phyloP scores from a whole-genome alignment of 2,113 vertebrate species.

The Colinus virginianus region DNA sequence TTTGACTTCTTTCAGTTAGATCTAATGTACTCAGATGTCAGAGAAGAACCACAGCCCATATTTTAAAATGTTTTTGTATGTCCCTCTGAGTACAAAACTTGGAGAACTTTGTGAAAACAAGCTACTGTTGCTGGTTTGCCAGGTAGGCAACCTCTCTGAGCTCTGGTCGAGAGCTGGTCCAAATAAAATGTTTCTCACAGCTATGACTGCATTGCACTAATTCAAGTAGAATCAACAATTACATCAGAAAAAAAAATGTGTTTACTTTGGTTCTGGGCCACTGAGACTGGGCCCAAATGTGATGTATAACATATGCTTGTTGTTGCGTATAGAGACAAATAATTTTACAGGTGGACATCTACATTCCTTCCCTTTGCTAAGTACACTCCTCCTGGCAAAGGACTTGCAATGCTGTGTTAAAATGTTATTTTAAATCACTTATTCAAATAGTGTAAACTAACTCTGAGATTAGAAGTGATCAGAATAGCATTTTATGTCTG shows the following conservation, averaged over 20 bases:
- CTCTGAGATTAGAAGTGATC: conserved; percentile 37
- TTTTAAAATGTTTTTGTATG: conserved; percentile 67
- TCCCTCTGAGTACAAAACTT: conserved; percentile 60
- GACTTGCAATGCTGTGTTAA: conserved; percentile 53
- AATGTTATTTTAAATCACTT: conserved; percentile 49
- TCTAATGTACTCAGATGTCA: conserved; percentile 57
- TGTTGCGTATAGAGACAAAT: conserved; percentile 77
- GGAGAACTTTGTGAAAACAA: conserved; percentile 69
- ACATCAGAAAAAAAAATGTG: conserved; percentile 80
- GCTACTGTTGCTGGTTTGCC: conserved; percentile 71
- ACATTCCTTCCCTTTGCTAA: conserved; percentile 63
- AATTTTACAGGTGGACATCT: conserved; percentile 83
- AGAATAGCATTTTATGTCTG: conserved; percentile 1
- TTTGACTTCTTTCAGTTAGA: background rate
- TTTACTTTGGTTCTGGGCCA: conserved; percentile 83
- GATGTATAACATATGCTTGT: conserved; percentile 82
- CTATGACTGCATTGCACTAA: conserved; percentile 72
- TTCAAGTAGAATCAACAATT: conserved; percentile 82
- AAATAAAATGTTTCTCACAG: conserved; percentile 79
- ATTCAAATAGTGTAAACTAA: conserved; percentile 47
- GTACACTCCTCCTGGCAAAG: conserved; percentile 58
- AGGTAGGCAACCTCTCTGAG: conserved; percentile 72
- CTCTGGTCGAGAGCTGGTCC: conserved; percentile 66
- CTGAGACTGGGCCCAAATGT: conserved; percentile 74
- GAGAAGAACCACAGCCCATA: conserved; percentile 49